Percentiles rank a stretch among this genome's conserved stretches.
Conservation (phyloP, 2,888 invertebrate genomes). For the Mechanitis mazaeus region DNA sequence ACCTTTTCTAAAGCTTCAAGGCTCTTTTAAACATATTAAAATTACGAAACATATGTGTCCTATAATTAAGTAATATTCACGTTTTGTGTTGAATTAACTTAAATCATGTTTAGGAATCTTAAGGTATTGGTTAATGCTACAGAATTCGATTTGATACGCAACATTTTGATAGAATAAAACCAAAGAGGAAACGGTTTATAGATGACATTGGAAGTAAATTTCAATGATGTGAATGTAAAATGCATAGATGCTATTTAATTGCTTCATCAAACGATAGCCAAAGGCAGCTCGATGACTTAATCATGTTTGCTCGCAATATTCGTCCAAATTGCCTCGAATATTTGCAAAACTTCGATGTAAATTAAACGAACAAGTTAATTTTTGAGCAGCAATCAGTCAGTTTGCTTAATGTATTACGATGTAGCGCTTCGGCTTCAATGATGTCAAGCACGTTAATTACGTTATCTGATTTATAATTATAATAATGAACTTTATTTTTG, state of each 20-base stretch:
- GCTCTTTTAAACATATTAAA: neutral
- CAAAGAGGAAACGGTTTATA: no score
- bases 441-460: neutral
- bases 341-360: conserved; percentile 6
- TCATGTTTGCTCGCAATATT: conserved; percentile 1
- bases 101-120: no score
- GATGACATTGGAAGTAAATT: neutral
- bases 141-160: no score
- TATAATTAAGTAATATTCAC: neutral
- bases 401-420: conserved; percentile 26
- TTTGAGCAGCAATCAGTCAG: conserved; percentile 28
- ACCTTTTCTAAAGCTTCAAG: neutral
- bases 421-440: conserved; percentile 2
- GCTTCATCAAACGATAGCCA: neutral
- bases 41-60: neutral
- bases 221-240: neutral
- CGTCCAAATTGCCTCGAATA: conserved; percentile 1
- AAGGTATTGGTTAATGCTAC: no score
- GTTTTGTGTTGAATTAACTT: no score
- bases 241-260: neutral
- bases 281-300: conserved; percentile 2
- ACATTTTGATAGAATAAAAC: no score
- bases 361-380: conserved; percentile 22
- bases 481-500: neutral
- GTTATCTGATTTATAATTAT: neutral